phyloP scores from a whole-genome alignment of 2,888 invertebrate genomes.

The Oasisia sp. region DNA sequence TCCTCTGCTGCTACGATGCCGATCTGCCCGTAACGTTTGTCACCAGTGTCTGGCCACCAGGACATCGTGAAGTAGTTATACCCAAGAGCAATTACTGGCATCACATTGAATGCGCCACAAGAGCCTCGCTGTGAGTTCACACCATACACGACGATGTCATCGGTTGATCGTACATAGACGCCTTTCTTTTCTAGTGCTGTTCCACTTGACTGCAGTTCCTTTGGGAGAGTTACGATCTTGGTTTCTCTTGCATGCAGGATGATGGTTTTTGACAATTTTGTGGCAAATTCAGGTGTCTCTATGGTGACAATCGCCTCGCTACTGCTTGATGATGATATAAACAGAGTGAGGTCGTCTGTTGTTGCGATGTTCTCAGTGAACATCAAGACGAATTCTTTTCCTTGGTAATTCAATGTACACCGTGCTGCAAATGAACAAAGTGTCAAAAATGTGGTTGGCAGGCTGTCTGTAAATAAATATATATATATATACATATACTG shows the following conservation, averaged over 20 bases:
- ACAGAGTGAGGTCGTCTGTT: not conserved
- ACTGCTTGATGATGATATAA: not conserved
- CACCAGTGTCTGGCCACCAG: not conserved
- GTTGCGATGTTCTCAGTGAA: not conserved
- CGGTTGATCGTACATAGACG: not conserved
- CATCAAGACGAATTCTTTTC: not conserved
- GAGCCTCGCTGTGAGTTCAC: not conserved
- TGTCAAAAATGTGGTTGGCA: not conserved
- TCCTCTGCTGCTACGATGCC: not conserved
- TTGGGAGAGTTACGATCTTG: not conserved
- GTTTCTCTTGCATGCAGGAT: not conserved
- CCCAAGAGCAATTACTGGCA: not conserved
- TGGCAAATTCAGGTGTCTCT: not conserved
- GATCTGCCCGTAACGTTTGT: not conserved
- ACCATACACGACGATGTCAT: not conserved
- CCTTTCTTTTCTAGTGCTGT: not conserved
- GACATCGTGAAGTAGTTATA: constrained; percentile 3
- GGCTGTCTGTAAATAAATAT: not conserved
- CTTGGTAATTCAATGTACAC: not conserved
- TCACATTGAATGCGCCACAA: not conserved
- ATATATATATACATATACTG: not conserved
- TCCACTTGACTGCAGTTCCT: not conserved
- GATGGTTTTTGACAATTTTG: not conserved
- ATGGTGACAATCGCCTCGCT: not conserved
- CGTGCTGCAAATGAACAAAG: not conserved